phyloP scores from a whole-genome alignment of 2,113 vertebrate genomes.

The Ursus arctos region DNA sequence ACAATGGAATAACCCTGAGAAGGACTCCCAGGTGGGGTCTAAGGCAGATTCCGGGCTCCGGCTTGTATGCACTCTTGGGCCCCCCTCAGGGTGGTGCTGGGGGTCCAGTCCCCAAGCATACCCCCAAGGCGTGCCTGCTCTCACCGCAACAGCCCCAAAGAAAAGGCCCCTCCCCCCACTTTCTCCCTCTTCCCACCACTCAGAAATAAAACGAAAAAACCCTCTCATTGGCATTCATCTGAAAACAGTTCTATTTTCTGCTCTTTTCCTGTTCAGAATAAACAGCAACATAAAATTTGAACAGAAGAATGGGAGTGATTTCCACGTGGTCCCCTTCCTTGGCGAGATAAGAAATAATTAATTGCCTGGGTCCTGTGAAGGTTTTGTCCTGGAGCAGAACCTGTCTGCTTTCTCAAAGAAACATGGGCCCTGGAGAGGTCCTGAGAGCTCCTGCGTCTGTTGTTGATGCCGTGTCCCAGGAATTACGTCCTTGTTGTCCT shows the following conservation, averaged over 20 bases:
- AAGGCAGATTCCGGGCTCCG: not conserved
- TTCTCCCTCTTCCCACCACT: not conserved
- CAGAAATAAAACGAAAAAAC: not conserved
- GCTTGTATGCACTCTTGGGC: not conserved
- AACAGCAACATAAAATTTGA: constrained; percentile 17
- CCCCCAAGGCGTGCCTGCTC: not conserved
- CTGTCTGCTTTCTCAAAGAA: constrained; percentile 61
- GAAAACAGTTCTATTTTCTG: constrained; percentile 80
- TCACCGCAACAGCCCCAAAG: not conserved
- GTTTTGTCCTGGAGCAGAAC: constrained; percentile 52
- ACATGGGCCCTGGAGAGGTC: constrained; percentile 51
- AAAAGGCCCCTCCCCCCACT: not conserved
- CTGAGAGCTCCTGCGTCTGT: not conserved
- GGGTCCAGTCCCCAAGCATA: not conserved
- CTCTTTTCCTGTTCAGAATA: constrained; percentile 67
- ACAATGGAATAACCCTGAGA: not conserved
- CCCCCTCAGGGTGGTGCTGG: no score
- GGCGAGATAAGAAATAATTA: constrained; percentile 78
- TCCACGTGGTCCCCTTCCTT: constrained; percentile 49
- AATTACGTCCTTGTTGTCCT: not conserved
- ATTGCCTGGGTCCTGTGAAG: constrained; percentile 55
- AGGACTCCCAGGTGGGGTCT: not conserved
- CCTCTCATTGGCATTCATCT: constrained; percentile 12
- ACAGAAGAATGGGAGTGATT: constrained; percentile 68
- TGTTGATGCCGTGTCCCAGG: fast-evolving